Base-by-base conservation (phyloP, 2,888 invertebrate genomes). In the Troides aeacus region DNA sequence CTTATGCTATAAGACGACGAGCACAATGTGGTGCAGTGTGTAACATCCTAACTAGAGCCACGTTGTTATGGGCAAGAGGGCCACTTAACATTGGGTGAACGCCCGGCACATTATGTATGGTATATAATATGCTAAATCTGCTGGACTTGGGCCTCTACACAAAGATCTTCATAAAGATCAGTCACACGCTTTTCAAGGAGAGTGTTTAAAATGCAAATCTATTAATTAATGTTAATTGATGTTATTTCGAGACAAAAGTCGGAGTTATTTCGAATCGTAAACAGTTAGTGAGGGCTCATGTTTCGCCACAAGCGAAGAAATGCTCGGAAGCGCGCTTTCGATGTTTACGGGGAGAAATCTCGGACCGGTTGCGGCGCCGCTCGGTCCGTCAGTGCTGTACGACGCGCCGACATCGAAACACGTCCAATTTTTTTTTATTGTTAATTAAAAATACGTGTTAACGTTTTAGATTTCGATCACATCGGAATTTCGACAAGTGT, bases 281-380 rank as follows among this genome's bases (percentile, higher is more conserved):
- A 77, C 71, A 59, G 39, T 56, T 79, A 77, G 89, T 90, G 87
- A n/a, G 73, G 71, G 73, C 76, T 80, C 75, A 81, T 82, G 83
- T 84, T 86, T 84, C 84, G 87, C 86, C 84, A 84, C 84, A 79
- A 83, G 78, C 80, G 83, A 84, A 91, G 89, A 90, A 91, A 91
- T 90, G 70, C 64, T 71, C 76, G 80, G 81, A 86, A 86, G 88
- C 87, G 89, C 84, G 90, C 89, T 91, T 92, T 90, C 91, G 88
- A 85, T 90, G 90, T 88, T 87, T 88, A 89, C 90, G 89, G 90
- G 90, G 92, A 91, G 92, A 92, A 92, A 92, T 91, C 91, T 86
- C 83, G 80, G 83, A 90, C 90, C 89, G 89, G 90, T 87, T 81
- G 79, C 77, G 74, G 74, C 73, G 76, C 75, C 70, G 71, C 76